Base-by-base conservation (phyloP, 2,888 invertebrate genomes). In the Drosophila stalkeri region DNA sequence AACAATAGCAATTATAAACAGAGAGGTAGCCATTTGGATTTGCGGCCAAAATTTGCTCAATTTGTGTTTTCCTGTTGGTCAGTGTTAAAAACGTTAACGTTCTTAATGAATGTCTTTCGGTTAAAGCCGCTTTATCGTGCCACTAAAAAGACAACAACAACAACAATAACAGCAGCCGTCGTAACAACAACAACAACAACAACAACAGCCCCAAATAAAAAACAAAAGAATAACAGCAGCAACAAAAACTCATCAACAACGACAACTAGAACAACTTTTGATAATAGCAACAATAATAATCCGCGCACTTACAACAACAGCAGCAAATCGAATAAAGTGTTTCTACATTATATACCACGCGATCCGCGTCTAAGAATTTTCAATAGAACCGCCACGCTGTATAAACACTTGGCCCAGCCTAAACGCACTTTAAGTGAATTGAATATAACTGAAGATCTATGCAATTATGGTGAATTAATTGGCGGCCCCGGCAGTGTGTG, bases 41-140 rank as follows among this genome's bases (percentile, higher is more conserved):
- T 75, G 74, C 65, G 77, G 72, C 55, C 76, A 65, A 77, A 59
- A 41, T 69, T 77, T 75, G 69, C 64, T 82, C 76, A 73, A 80
- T 77, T 74, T 31, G 55, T 41, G 43, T 65, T 88, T 75, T 84
- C 75, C 79, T 72, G 72, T 70, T 81, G 78, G 71, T 81, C 87
- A 82, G 91, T 91, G 90, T 89, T 91, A 87, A 86, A 81, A 69
- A 86, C 88, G 79, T 81, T 89, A 90, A 86, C 89, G 83, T 91
- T 92, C 91, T 93, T 93, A 91, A 93, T 93, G 93, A 91, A 92
- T 92, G 92, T 91, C 86, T 87, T 91, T 89, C 91, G 92, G 91
- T 90, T 90, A 72, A 92, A 92, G 82, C 85, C 86, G 79, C 86
- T 85, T 80, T 82, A 88, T 77, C 73, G 81, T 80, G 80, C 79